Evolutionary conservation across 2,113 vertebrate species (phyloP).

Genomic region (Charadrius vociferus): DNA sequence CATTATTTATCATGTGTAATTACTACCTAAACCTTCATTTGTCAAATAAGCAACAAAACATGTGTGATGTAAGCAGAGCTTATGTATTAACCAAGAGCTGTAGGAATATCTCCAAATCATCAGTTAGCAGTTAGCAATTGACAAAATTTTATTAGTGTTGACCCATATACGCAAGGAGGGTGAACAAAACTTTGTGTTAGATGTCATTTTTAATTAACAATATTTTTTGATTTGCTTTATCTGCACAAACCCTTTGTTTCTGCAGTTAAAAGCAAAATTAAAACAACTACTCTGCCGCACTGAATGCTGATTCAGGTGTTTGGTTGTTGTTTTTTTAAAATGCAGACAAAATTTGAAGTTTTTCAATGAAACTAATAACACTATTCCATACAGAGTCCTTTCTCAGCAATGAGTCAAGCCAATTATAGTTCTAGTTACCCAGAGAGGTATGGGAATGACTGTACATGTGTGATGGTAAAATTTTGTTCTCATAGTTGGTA

Average conservation of each 20-base stretch:
- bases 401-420: neutral
- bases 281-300: neutral
- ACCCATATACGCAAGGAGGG: neutral
- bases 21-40: neutral
- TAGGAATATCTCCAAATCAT: neutral
- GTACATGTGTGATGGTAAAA: neutral
- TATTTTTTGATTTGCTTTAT: neutral
- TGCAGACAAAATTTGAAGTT: neutral
- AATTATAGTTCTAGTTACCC: neutral
- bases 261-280: neutral
- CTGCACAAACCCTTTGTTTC: neutral
- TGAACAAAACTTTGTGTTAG: neutral
- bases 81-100: neutral
- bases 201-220: neutral
- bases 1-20: neutral
- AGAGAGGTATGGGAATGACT: neutral
- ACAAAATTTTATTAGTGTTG: neutral
- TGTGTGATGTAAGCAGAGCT: neutral
- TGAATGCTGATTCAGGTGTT: neutral
- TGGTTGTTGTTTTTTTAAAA: neutral
- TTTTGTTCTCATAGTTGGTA: neutral
- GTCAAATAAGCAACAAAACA: neutral
- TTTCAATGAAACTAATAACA: neutral
- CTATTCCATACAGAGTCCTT: neutral
- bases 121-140: constrained; percentile 8